Percentiles rank a stretch among this genome's conserved stretches.
phyloP scores from a whole-genome alignment of 2,888 invertebrate genomes.

The Ametastegia equiseti region DNA sequence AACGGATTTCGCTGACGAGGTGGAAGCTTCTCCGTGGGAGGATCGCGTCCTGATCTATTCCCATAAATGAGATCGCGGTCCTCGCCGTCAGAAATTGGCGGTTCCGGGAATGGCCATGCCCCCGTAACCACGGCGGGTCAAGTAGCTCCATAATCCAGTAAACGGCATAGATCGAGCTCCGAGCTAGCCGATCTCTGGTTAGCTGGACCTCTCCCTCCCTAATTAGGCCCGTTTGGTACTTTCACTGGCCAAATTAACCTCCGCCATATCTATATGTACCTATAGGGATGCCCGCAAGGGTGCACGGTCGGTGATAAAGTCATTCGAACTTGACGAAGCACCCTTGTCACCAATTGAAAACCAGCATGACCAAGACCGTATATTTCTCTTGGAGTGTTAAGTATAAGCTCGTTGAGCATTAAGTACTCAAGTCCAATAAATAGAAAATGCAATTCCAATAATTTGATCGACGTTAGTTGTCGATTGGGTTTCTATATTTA shows the following conservation, averaged over 20 bases:
- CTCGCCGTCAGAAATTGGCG: slow-evolving; percentile 15
- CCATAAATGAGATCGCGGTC: slow-evolving; percentile 28
- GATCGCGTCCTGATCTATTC: slow-evolving; percentile 30
- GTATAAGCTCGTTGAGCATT: too few species aligned
- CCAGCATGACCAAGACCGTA: too few species aligned
- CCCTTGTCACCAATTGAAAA: too few species aligned
- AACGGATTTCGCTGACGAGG: slow-evolving; percentile 32
- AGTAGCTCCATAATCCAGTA: slow-evolving; percentile 14
- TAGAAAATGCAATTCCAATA: too few species aligned
- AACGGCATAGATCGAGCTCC: slow-evolving; percentile 1
- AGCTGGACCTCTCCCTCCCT: background rate
- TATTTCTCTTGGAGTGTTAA: too few species aligned
- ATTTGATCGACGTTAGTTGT: too few species aligned
- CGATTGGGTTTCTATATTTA: too few species aligned
- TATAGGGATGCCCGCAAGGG: background rate
- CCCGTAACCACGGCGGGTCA: slow-evolving; percentile 18
- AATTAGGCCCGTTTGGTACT: slow-evolving; percentile 2
- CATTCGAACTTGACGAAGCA: background rate
- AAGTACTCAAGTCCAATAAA: too few species aligned
- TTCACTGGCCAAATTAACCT: background rate
- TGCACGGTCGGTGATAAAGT: background rate
- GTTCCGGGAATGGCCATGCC: background rate
- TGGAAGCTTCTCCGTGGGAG: background rate
- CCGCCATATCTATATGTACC: background rate
- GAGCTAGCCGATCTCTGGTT: too few species aligned